Conservation (phyloP, 2,113 vertebrate genomes). For the Pycnonotus jocosus region DNA sequence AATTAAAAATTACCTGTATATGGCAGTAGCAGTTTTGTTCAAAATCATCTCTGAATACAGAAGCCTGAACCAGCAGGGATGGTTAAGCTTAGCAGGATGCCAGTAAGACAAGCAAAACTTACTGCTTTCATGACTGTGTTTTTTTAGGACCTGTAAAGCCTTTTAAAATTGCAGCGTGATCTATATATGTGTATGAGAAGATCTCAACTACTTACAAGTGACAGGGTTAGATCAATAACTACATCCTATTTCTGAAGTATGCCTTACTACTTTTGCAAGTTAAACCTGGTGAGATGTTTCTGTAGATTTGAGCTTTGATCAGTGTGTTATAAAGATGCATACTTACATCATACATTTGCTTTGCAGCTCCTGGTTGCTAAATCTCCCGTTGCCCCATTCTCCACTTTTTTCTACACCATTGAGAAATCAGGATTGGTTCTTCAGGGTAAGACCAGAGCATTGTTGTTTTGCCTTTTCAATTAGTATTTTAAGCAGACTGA, state of each 20-base stretch:
- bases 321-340: background rate
- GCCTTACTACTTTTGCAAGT: background rate
- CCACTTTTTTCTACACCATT: constrained; percentile 74
- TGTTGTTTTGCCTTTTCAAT: background rate
- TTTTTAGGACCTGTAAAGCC: background rate
- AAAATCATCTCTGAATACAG: background rate
- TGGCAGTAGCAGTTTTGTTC: background rate
- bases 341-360: background rate
- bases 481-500: background rate
- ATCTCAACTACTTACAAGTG: background rate
- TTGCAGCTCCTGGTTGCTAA: constrained; percentile 82
- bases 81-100: background rate
- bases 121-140: rapidly evolving
- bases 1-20: background rate
- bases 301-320: background rate
- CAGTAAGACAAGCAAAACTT: background rate
- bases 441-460: constrained; percentile 70
- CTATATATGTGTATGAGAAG: background rate
- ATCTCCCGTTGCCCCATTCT: constrained; percentile 79
- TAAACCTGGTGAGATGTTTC: background rate
- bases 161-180: background rate
- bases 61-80: background rate
- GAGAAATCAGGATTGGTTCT: constrained; percentile 77
- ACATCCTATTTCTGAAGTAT: background rate
- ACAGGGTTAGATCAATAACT: background rate